Evolutionary conservation across 2,113 vertebrate species (phyloP).

Genomic region (Centrocercus urophasianus): DNA sequence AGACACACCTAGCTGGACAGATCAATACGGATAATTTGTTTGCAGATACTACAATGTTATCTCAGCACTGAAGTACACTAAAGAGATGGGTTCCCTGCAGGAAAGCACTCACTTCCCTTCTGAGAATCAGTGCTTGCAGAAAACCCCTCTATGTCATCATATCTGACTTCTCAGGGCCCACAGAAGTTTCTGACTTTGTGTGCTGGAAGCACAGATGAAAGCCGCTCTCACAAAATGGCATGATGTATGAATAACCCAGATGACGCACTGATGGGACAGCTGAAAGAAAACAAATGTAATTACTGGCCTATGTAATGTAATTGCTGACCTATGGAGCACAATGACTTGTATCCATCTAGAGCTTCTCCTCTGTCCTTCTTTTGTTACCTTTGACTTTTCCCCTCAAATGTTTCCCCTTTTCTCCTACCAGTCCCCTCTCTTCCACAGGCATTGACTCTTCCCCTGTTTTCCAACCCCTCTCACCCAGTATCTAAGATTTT

Average conservation of each 20-base stretch:
- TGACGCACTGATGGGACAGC: neutral
- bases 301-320: too few species aligned
- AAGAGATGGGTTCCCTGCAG: neutral
- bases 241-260: neutral
- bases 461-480: neutral
- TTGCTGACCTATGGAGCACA: neutral
- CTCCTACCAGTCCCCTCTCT: neutral
- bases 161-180: neutral
- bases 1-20: neutral
- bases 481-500: neutral
- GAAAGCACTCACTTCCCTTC: neutral
- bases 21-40: constrained; percentile 36
- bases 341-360: neutral
- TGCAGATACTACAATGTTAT: constrained; percentile 5
- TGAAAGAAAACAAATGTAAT: neutral
- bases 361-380: neutral
- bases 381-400: neutral
- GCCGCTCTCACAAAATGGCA: neutral
- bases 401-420: neutral
- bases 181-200: accelerated
- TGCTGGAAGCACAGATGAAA: neutral
- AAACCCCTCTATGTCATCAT: neutral
- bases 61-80: neutral
- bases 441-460: neutral
- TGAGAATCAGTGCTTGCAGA: neutral